Evolutionary conservation across 35 echinoderm and acorn worm species (phyloP).

Genomic region (Acanthaster planci): DNA sequence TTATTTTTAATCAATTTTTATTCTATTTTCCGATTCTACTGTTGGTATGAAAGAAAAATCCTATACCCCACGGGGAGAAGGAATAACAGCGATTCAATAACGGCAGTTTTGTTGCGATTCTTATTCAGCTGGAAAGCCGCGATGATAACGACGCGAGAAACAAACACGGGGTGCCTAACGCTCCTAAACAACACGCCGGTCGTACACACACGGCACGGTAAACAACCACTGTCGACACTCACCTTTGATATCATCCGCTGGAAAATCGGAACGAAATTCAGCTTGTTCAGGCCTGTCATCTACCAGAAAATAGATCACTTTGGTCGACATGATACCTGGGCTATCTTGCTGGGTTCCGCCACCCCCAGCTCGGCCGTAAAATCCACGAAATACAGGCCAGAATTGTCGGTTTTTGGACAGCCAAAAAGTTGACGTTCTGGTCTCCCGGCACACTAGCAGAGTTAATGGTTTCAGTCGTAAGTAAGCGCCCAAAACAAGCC

Average conservation of each 20-base stretch:
- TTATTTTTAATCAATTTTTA: no score
- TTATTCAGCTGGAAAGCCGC: no score
- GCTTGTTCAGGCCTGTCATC: conserved; percentile 90
- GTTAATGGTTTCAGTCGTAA: neutral
- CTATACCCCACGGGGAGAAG: no score
- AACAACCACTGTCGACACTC: conserved; percentile 2
- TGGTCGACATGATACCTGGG: conserved; percentile 75
- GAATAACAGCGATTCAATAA: no score
- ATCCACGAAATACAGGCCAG: neutral
- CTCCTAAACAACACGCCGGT: conserved; percentile 2
- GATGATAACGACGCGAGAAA: no score
- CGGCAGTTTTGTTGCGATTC: no score
- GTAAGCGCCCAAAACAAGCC: conserved; percentile 3
- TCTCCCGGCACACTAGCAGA: neutral
- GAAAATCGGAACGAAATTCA: conserved; percentile 92
- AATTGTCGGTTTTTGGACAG: neutral
- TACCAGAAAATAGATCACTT: conserved; percentile 95
- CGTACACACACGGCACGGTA: conserved; percentile 1
- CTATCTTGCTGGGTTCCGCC: neutral
- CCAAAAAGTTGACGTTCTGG: neutral
- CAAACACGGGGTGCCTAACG: neutral
- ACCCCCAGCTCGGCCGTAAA: conserved; percentile 1
- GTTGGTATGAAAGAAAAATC: no score
- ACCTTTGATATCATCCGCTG: conserved; percentile 98
- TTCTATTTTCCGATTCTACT: no score